Evolutionary conservation across 2,797 vertebrate genomes (phyloP), one percentile per base, ranked within the genome.

Genomic region (Chaunax sp.): DNA sequence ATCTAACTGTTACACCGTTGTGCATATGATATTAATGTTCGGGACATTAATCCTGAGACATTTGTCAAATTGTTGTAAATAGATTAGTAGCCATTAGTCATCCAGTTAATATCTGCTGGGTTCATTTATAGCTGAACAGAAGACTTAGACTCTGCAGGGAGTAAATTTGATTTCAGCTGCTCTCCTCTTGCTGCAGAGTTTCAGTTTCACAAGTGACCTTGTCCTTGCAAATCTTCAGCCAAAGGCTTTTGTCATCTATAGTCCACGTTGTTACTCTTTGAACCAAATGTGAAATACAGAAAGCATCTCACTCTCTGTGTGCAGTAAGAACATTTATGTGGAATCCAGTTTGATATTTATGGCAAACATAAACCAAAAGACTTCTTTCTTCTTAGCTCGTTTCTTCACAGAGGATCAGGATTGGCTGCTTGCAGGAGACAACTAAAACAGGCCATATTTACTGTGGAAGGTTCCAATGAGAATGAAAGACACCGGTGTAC

Each of bases 171-270:
- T 53, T 65, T 53, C 12, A 54, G 2, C 0, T 47, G 28, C 5
- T 26, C 33, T 25, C 22, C 40, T 62, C 23, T 6, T 2, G 16
- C 60, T 44, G 41, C 33, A 44, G 45, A 33, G 44, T 56, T 60
- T 65, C 47, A 54, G 26, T 26, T 40, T 51, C 50, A 37, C 47
- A 33, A 16, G 20, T 59, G 72, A 74, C 69, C 64, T 70, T 63
- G 71, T 62, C 71, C 20, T 64, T 8, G 19, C 15, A 38, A 66
- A 28, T 68, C 33, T 35, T 13, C 51, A 23, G 35, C 55, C 50
- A 44, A 41, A 47, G n/a, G 44, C 43, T 41, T 13, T 61, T 66
- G 6, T 47, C 33, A 35, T 53, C 35, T 28, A 18, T 15, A 16
- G 16, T 23, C 38, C 38, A 61, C 52, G 18, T 10, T 55, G 47